phyloP scores from a whole-genome alignment of 2,888 invertebrate genomes.

The Eumacrocentrus americanus region DNA sequence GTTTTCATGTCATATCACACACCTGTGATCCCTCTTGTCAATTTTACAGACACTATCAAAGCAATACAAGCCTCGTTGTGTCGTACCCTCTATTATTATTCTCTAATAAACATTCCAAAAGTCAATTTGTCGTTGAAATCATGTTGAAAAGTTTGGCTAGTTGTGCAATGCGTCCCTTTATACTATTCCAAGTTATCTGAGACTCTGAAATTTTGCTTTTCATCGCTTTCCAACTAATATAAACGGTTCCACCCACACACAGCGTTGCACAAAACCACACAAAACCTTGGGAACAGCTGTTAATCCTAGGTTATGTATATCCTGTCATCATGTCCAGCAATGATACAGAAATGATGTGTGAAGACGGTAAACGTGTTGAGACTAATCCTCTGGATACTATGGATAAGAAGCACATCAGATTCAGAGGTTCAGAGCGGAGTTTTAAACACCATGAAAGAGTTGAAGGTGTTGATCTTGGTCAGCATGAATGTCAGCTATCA shows the following conservation, averaged over 20 bases:
- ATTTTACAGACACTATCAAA: background rate
- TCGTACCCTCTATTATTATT: background rate
- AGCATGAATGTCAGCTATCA: constrained; percentile 27
- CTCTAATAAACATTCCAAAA: background rate
- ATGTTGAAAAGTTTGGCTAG: background rate
- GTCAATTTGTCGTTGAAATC: background rate
- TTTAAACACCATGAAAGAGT: constrained; percentile 36
- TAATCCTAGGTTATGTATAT: constrained; percentile 45
- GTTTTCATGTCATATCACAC: constrained; percentile 38
- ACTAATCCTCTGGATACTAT: constrained; percentile 33
- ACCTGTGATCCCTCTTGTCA: constrained; percentile 11
- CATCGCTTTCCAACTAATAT: too few relatives aligned
- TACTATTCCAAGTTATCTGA: too few relatives aligned
- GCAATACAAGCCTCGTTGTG: background rate
- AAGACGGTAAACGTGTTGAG: constrained; percentile 35
- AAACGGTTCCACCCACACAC: too few relatives aligned
- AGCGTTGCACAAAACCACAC: too few relatives aligned
- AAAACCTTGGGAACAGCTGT: constrained; percentile 42
- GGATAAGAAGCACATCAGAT: constrained; percentile 44
- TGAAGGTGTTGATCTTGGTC: constrained; percentile 43
- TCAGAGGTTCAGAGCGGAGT: constrained; percentile 37
- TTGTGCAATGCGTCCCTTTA: background rate
- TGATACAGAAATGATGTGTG: constrained; percentile 36
- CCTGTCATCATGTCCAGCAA: constrained; percentile 41
- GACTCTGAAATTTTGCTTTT: too few relatives aligned